These are phyloP conservation scores for Anorthoa munda DNA, from an alignment of 2,888 invertebrate genomes.

Conservation along the genomic window DNA sequence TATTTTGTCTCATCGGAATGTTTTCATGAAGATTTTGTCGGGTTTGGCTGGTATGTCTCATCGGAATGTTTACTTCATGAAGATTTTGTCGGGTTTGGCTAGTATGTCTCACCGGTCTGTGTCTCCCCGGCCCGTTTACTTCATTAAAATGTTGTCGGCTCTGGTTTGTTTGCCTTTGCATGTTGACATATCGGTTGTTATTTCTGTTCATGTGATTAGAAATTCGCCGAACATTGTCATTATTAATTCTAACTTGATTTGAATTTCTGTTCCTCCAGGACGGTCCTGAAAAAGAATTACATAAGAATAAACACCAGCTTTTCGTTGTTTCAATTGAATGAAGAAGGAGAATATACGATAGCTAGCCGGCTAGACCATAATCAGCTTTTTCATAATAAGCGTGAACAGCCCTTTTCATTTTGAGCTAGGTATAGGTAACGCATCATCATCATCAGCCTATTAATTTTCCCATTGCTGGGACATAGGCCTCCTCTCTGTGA, in stretches of 20 bases:
- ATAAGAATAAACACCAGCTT: not conserved
- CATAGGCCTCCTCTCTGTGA: no score
- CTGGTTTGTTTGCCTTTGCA: conserved; percentile 6
- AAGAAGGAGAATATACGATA: not conserved
- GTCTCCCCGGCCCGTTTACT: no score
- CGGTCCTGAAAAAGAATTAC: conserved; percentile 43
- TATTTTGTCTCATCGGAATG: no score
- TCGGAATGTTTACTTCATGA: not conserved
- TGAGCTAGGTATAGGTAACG: not conserved
- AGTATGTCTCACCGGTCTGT: not conserved
- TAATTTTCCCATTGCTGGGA: no score
- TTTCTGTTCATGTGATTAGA: not conserved
- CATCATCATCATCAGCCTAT: no score
- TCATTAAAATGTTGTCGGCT: not conserved
- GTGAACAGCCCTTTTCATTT: no score
- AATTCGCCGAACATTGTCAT: not conserved
- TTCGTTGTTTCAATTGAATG: not conserved
- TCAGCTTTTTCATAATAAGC: not conserved
- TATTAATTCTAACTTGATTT: conserved; percentile 5
- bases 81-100: not conserved
- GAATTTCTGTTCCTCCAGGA: conserved; percentile 19
- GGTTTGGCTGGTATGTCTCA: no score
- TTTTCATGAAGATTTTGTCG: not conserved
- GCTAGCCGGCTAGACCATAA: no score
- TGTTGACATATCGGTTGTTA: not conserved